Conservation (phyloP, 2,797 vertebrate species). For the Chaunax sp. region DNA sequence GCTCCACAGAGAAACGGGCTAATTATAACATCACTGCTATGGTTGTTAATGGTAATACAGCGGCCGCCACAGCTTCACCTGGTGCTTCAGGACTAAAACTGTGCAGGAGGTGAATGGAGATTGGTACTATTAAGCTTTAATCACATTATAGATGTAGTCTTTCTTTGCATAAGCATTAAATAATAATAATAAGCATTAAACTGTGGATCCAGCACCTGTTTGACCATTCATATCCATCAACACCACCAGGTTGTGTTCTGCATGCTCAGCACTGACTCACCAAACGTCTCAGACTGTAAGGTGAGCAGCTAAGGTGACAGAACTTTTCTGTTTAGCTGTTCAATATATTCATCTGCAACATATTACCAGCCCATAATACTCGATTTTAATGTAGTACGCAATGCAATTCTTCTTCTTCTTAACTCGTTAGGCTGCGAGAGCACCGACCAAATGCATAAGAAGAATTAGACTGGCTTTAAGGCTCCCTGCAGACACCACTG, state of each 20-base stretch:
- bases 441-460: slow-evolving; percentile 9
- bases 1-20: slow-evolving; percentile 57
- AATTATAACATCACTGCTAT: slow-evolving; percentile 74
- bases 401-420: too few relatives aligned
- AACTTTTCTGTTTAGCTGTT: too few relatives aligned
- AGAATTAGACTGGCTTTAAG: slow-evolving; percentile 40
- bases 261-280: slow-evolving; percentile 41
- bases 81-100: slow-evolving; percentile 27
- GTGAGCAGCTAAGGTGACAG: slow-evolving; percentile 46
- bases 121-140: not conserved
- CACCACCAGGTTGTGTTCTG: slow-evolving; percentile 46
- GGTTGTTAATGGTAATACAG: slow-evolving; percentile 56
- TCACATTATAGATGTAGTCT: slow-evolving; percentile 8
- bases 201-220: slow-evolving; percentile 53
- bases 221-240: slow-evolving; percentile 36
- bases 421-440: not conserved
- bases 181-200: not conserved
- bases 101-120: not conserved
- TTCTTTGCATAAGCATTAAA: slow-evolving; percentile 23
- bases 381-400: too few relatives aligned
- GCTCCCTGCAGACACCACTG: slow-evolving; percentile 39
- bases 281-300: slow-evolving; percentile 35
- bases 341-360: too few relatives aligned
- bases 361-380: too few relatives aligned
- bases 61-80: slow-evolving; percentile 62